Evolutionary conservation across 2,113 vertebrate species (phyloP).

Genomic region (Plectropomus leopardus): DNA sequence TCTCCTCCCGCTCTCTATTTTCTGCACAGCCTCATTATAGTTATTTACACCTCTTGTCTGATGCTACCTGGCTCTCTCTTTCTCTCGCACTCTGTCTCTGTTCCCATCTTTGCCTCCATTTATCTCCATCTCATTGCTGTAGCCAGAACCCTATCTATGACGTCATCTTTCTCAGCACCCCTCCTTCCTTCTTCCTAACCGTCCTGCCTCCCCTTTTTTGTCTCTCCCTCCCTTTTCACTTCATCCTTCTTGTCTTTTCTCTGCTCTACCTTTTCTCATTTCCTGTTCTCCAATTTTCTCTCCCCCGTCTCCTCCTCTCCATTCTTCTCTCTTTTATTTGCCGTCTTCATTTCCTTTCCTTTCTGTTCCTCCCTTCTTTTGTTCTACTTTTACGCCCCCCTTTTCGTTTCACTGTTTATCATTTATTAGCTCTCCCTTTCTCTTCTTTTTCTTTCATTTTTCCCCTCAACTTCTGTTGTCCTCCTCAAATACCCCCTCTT

Average conservation of each 20-base stretch:
- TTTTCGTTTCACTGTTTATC: neutral
- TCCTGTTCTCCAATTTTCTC: neutral
- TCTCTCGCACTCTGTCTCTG: neutral
- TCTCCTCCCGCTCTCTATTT: slow-evolving; percentile 12
- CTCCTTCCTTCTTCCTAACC: neutral
- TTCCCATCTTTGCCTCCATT: neutral
- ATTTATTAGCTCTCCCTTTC: neutral
- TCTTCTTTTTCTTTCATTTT: neutral
- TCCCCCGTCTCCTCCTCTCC: neutral
- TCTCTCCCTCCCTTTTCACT: neutral
- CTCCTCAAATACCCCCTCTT: neutral
- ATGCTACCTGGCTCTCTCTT: slow-evolving; percentile 4
- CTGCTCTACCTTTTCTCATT: neutral
- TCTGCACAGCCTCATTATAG: slow-evolving; percentile 18
- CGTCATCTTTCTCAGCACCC: slow-evolving; percentile 12
- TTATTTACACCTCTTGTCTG: slow-evolving; percentile 54
- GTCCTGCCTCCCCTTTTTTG: neutral
- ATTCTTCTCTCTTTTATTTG: neutral
- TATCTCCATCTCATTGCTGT: slow-evolving; percentile 1
- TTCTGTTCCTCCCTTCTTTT: neutral
- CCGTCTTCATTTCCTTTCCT: neutral
- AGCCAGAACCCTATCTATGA: slow-evolving; percentile 24
- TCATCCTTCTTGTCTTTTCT: slow-evolving; percentile 18
- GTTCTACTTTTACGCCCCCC: neutral
- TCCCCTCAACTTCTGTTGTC: neutral